phyloP scores from a whole-genome alignment of 2,113 vertebrate genomes.

The Pteruthius melanotis region DNA sequence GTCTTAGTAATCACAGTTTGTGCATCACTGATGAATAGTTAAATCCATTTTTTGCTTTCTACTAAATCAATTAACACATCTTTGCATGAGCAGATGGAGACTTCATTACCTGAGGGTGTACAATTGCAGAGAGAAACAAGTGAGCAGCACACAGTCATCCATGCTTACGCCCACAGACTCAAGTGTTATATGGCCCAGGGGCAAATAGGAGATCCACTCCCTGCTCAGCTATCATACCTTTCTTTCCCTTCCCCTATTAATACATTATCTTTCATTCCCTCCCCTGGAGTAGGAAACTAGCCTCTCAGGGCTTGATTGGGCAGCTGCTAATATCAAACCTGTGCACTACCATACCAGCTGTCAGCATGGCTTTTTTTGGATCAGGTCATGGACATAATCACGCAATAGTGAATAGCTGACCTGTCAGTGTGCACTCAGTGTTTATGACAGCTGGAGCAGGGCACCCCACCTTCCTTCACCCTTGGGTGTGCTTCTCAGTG shows the following conservation, averaged over 20 bases:
- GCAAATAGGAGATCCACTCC: not conserved
- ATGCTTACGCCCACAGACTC: not conserved
- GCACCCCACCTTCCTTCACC: not conserved
- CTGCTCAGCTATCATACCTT: not conserved
- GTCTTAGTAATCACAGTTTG: not conserved
- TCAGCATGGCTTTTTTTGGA: not conserved
- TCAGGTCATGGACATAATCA: not conserved
- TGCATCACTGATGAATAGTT: not conserved
- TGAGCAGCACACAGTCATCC: slow-evolving; percentile 12
- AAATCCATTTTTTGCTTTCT: not conserved
- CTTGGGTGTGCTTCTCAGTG: not conserved
- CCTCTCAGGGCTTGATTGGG: not conserved
- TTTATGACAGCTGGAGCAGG: not conserved
- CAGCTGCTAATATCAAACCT: not conserved
- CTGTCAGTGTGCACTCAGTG: accelerated
- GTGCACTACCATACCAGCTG: not conserved
- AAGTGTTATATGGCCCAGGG: not conserved
- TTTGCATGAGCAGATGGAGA: not conserved
- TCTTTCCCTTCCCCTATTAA: not conserved
- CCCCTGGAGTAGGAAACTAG: not conserved
- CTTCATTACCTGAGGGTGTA: slow-evolving; percentile 7
- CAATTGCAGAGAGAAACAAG: not conserved
- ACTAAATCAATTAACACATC: slow-evolving; percentile 19
- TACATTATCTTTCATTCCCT: not conserved
- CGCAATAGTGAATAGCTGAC: not conserved